Percentiles rank a stretch among this genome's conserved stretches.
These are phyloP conservation scores for Drosophila conformis DNA, from an alignment of 2,888 invertebrate genomes.

Conservation along the genomic window DNA sequence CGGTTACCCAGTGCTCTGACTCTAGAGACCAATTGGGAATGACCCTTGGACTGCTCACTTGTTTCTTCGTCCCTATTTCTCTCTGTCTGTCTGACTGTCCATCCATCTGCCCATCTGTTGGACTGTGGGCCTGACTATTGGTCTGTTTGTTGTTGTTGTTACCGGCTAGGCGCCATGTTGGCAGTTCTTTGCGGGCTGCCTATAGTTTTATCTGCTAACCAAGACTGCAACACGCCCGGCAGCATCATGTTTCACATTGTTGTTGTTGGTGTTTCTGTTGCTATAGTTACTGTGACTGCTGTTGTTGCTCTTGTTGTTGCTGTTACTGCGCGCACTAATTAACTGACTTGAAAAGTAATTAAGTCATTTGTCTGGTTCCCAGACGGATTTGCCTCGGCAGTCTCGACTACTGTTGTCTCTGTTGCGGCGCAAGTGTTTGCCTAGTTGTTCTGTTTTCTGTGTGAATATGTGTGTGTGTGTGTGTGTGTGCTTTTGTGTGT, in stretches of 20 bases:
- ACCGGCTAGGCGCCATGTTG: conserved; percentile 23
- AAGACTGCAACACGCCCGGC: conserved; percentile 45
- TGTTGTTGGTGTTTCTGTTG: conserved; percentile 16
- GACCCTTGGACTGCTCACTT: conserved; percentile 21
- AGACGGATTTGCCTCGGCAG: conserved; percentile 64
- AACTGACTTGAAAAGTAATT: conserved; percentile 82
- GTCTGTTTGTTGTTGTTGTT: conserved; percentile 12
- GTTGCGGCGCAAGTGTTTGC: conserved; percentile 48
- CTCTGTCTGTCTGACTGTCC: neutral
- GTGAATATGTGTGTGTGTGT: neutral
- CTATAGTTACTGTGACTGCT: conserved; percentile 29
- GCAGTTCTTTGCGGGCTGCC: conserved; percentile 30
- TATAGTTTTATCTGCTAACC: conserved; percentile 49
- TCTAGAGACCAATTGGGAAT: conserved; percentile 15
- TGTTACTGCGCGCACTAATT: conserved; percentile 68
- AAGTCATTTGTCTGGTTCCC: conserved; percentile 77
- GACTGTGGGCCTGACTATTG: conserved; percentile 7
- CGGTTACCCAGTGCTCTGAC: conserved; percentile 35
- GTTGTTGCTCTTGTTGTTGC: conserved; percentile 33
- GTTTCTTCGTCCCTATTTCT: conserved; percentile 2
- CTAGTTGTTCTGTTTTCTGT: conserved; percentile 38
- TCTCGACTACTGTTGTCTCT: conserved; percentile 1
- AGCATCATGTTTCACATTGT: conserved; percentile 36
- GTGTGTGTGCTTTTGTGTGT: neutral
- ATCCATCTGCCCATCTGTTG: conserved; percentile 6